Base-by-base conservation (phyloP, 2,113 vertebrate genomes). In the Apteryx mantelli region DNA sequence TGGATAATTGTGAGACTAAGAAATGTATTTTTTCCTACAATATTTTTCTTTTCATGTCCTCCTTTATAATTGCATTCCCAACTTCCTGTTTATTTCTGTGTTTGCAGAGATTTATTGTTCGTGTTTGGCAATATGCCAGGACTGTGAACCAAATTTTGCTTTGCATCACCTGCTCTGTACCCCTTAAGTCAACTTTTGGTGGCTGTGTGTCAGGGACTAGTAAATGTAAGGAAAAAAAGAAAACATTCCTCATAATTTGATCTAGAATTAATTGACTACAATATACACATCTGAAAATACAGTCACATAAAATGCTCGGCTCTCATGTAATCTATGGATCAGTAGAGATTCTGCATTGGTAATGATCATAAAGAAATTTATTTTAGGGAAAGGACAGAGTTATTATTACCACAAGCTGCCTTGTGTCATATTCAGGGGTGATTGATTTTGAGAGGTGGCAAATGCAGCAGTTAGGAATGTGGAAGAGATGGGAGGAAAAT, bases 91-190 rank as follows among this genome's bases (percentile, higher is more conserved):
- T 97, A 85, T 87, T 89, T 91, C 81, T 65, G 82, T 94, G 63
- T 96, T 96, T 97, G 92, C 95, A 97, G 86, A 95, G 91, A 92
- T 89, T 96, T 95, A 94, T 91, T 95, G 81, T 91, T 91, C 63
- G 82, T 70, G n/a, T 95, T 91, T 96, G 91, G 94, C 95, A 89
- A 55, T 44, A 70, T 92, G 95, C 95, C 96, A 97, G 70, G 48
- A 48, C 58, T 69, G 32, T 46, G 53, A 93, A 69, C 42, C 44
- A 44, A 82, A 70, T 80, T 97, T 81, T 95, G 26, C 66, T 93
- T 91, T 81, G 36, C 60, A 81, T 86, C 87, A 50, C 63, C 26
- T 20, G 4, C 11, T 89, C 63, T 63, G 15, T 76, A 63, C 89
- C 63, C 53, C 56, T 64, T 78, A 87, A 86, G 84, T 93, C 77